These are phyloP conservation scores for Ichneumon xanthorius DNA, from an alignment of 2,888 invertebrate genomes.

Conservation along the genomic window DNA sequence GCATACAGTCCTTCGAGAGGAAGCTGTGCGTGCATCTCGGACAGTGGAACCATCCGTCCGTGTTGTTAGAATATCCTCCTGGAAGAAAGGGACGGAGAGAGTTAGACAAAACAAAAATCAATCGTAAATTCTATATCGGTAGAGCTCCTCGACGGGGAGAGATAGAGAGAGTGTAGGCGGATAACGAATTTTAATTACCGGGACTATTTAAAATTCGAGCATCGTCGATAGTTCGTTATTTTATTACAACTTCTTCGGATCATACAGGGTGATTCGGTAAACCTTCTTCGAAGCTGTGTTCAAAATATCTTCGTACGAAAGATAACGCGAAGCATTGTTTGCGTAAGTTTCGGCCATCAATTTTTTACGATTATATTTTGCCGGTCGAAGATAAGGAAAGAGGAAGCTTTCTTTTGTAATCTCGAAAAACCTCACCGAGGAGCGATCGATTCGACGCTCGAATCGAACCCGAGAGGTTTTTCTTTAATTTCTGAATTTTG, in stretches of 20 bases:
- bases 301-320: slow-evolving; percentile 18
- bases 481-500: background rate
- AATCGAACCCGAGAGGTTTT: background rate
- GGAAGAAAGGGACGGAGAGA: slow-evolving; percentile 71
- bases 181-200: slow-evolving; percentile 10
- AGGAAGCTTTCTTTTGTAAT: background rate
- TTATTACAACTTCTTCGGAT: slow-evolving; percentile 30
- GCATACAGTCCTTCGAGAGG: slow-evolving; percentile 74
- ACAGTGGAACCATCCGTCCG: slow-evolving; percentile 73
- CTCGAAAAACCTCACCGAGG: background rate
- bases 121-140: slow-evolving; percentile 4
- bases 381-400: background rate
- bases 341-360: background rate
- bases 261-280: slow-evolving; percentile 29
- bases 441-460: background rate
- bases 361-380: slow-evolving; percentile 14
- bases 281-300: slow-evolving; percentile 31
- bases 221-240: slow-evolving; percentile 1
- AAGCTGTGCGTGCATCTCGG: slow-evolving; percentile 74
- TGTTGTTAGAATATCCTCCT: slow-evolving; percentile 70
- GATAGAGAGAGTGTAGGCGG: background rate
- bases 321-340: background rate
- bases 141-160: background rate
- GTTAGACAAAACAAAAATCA: slow-evolving; percentile 41
- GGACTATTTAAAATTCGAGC: background rate